Conservation (phyloP, 2,888 invertebrate genomes). For the Acanthacorydalis orientalis region DNA sequence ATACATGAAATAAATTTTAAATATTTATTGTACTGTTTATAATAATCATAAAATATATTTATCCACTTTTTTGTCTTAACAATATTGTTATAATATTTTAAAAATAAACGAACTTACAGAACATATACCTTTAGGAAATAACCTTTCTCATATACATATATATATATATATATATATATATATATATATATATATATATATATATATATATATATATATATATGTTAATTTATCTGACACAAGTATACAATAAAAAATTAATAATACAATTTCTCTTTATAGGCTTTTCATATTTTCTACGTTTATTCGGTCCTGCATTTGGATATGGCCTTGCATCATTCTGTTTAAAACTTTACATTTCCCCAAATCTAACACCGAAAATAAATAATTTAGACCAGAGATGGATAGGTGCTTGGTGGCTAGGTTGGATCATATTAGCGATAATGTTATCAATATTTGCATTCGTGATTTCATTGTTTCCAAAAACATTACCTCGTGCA, state of each 20-base stretch:
- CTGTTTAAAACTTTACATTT: slow-evolving; percentile 46
- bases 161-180: too few species aligned
- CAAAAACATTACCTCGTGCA: slow-evolving; percentile 48
- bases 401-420: slow-evolving; percentile 73
- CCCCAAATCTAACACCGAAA: slow-evolving; percentile 43
- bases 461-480: slow-evolving; percentile 47
- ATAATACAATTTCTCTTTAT: slow-evolving; percentile 11
- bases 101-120: too few species aligned
- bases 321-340: slow-evolving; percentile 49
- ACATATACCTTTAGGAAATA: too few species aligned
- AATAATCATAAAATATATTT: too few species aligned
- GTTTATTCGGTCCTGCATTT: slow-evolving; percentile 53
- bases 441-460: slow-evolving; percentile 38
- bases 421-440: slow-evolving; percentile 54
- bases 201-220: too few species aligned
- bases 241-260: neutral
- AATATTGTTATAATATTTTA: too few species aligned
- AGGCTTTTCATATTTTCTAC: slow-evolving; percentile 47
- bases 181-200: too few species aligned
- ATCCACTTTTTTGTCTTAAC: too few species aligned
- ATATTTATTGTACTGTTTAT: too few species aligned
- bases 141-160: too few species aligned
- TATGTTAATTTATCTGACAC: too few species aligned
- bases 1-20: too few species aligned
- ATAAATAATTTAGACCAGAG: slow-evolving; percentile 50